A percentile compares a stretch with the other conserved stretches of the same genome.
These are phyloP conservation scores for Poecile montanus DNA, from an alignment of 2,797 vertebrate genomes.

Conservation along the genomic window DNA sequence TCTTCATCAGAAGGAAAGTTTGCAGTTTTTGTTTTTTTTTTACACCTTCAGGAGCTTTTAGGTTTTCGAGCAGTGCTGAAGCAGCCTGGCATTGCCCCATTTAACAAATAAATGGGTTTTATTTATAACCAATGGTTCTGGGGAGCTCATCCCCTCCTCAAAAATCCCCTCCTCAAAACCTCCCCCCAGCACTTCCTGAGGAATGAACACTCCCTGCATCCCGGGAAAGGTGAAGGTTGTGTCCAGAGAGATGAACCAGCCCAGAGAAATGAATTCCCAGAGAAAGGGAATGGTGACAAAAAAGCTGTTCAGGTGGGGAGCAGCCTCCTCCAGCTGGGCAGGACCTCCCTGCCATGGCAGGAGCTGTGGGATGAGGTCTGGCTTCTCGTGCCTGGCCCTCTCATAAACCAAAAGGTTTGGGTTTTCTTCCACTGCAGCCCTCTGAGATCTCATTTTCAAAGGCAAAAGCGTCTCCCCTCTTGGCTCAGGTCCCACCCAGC, in stretches of 20 bases:
- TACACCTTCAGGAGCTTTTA: background rate
- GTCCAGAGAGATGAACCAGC: background rate
- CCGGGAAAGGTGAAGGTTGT: background rate
- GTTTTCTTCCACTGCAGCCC: background rate
- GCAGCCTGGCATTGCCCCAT: background rate
- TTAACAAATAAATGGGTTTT: background rate
- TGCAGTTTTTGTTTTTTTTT: background rate
- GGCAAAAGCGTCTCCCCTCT: background rate
- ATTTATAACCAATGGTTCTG: background rate
- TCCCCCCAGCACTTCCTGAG: background rate
- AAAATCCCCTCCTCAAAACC: background rate
- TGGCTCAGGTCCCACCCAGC: background rate
- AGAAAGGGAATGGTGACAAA: background rate
- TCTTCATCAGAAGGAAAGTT: background rate
- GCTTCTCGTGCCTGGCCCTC: background rate
- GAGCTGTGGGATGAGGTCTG: background rate
- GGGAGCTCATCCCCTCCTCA: background rate
- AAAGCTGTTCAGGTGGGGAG: background rate
- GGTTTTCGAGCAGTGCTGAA: background rate
- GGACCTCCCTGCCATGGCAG: background rate
- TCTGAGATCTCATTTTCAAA: background rate
- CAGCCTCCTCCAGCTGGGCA: background rate
- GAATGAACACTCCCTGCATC: background rate
- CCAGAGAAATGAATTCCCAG: background rate
- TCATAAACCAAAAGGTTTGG: fast-evolving